Evolutionary conservation across 1,140 invertebrate species (phyloP), one percentile per base, ranked within the genome.

Genomic region (Carposina sasakii): DNA sequence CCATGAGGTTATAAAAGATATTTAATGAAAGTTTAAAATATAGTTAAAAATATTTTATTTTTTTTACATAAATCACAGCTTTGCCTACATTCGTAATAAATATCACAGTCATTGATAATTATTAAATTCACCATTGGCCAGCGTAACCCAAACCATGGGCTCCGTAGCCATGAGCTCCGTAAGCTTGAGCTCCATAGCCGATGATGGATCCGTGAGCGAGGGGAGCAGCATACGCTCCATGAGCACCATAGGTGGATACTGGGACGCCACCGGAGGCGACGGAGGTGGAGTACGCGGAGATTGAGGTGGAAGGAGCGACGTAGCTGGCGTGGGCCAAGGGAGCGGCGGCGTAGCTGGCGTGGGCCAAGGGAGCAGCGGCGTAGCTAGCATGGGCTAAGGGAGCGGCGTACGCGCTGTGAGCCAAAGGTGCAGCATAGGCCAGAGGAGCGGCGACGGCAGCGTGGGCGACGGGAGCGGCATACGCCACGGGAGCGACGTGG

Each of bases 401-500:
- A 13, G 36, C 20, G 19, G 30, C 30, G 19, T 16, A 5, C 3
- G 17, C 17, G 1, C 47, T 34, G 20, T 52, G 26, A 50, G 57
- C 52, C 22, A 58, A 42, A 28, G 48, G 49, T 1, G 46, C 48
- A 22, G 44, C 47, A 30, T 60, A 46, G 6, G 53, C 52, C 5
- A 58, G 46, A 15, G 48, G 54, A 22, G 45, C 48, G 28, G 56
- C 59, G 42, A 62, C 45, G 13, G 40, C 52, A 16, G 43, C 45
- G 24, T 40, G 46, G 44, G 49, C 48, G 41, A 34, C 37, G 28
- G 58, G 56, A 31, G 63, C 63, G 34, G 57, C 64, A 39, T 68
- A 60, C 40, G 60, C 67, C 19, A 63, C 20, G 16, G 58, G 52
- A 16, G 54, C 39, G 4, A 54, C 47, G 5, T 70, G 57, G 31